Evolutionary conservation across 1,140 invertebrate species (phyloP).

Genomic region (Tribolium madens): DNA sequence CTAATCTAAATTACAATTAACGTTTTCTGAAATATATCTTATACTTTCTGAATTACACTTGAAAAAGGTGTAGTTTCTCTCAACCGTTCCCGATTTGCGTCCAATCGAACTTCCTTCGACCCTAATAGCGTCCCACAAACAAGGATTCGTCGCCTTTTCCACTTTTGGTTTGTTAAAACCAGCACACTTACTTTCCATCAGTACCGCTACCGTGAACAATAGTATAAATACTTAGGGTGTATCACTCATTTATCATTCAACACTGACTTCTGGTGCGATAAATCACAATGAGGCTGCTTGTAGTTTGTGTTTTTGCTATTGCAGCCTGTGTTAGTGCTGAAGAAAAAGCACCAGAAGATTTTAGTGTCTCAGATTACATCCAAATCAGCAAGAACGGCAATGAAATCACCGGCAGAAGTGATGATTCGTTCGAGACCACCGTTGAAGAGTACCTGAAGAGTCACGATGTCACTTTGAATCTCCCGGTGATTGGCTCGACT

Average conservation of each 20-base stretch:
- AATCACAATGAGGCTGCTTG: constrained; percentile 2
- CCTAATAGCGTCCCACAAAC: constrained; percentile 21
- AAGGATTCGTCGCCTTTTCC: neutral
- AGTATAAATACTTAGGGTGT: constrained; percentile 42
- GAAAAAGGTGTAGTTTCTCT: too few relatives aligned
- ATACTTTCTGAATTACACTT: too few relatives aligned
- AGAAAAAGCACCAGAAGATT: too few relatives aligned
- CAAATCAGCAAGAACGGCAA: constrained; percentile 79
- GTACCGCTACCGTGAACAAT: constrained; percentile 19
- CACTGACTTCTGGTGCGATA: neutral
- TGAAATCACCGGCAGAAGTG: constrained; percentile 69
- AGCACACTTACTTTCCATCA: constrained; percentile 35
- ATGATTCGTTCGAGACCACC: constrained; percentile 73
- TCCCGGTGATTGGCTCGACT: constrained; percentile 77
- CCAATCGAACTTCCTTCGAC: constrained; percentile 6
- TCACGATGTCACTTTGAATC: constrained; percentile 80
- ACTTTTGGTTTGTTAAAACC: constrained; percentile 27
- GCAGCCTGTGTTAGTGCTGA: neutral
- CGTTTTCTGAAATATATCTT: too few relatives aligned
- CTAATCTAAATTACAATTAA: too few relatives aligned
- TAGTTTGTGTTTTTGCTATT: constrained; percentile 23
- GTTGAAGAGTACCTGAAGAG: constrained; percentile 78
- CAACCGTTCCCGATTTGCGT: neutral
- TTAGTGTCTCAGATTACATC: constrained; percentile 72
- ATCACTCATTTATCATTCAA: constrained; percentile 38